phyloP scores from a whole-genome alignment of 2,888 invertebrate genomes.

The Phragmatobia fuliginosa region DNA sequence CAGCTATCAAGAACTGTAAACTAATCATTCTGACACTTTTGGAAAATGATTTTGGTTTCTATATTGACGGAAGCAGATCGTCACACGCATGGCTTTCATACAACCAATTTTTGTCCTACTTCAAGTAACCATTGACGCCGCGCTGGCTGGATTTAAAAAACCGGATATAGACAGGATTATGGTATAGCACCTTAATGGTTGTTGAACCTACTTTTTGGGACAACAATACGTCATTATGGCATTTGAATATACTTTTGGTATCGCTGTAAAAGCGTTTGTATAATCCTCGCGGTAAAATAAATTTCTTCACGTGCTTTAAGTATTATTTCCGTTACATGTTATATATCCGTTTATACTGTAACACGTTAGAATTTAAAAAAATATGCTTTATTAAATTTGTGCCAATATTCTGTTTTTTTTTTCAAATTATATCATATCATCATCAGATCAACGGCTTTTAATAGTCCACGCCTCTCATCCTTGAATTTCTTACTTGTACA shows the following conservation, averaged over 20 bases:
- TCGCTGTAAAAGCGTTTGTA: not conserved
- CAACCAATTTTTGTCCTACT: constrained; percentile 29
- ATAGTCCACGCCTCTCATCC: no score
- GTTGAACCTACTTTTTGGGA: constrained; percentile 35
- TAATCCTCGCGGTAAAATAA: not conserved
- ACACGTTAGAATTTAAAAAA: not conserved
- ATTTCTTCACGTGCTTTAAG: not conserved
- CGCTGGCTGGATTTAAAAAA: constrained; percentile 38
- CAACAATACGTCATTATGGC: constrained; percentile 49
- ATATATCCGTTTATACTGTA: not conserved
- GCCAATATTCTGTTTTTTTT: no score
- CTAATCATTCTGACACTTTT: not conserved
- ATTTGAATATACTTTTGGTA: not conserved
- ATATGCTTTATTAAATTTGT: no score
- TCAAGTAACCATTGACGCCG: constrained; percentile 30
- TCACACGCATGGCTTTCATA: constrained; percentile 50
- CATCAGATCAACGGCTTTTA: no score
- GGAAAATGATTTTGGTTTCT: constrained; percentile 54
- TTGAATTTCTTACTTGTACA: no score
- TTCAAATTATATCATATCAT: no score
- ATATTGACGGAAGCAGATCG: constrained; percentile 64
- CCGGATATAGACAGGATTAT: constrained; percentile 52
- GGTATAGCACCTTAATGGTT: constrained; percentile 34
- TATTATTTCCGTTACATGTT: not conserved
- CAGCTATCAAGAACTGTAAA: not conserved